Evolutionary conservation across 1,140 invertebrate species (phyloP).

Genomic region (Brachionus koreanus): DNA sequence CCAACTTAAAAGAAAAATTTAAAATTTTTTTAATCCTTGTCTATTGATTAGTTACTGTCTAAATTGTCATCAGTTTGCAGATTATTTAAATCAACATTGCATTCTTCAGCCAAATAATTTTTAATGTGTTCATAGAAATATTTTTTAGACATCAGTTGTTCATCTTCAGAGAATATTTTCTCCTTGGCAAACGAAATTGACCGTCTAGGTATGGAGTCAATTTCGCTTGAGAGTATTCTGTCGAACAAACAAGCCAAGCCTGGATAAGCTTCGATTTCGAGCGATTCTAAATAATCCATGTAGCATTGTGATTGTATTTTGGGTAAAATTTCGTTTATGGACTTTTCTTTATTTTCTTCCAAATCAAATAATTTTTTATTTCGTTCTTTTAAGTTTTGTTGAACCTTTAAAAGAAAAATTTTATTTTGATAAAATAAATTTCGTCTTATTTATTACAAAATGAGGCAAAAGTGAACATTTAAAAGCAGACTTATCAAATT

Average conservation of each 20-base stretch:
- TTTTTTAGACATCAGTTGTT: slow-evolving; percentile 19
- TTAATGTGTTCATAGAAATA: slow-evolving; percentile 4
- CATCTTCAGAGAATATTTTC: slow-evolving; percentile 25
- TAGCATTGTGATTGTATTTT: not conserved
- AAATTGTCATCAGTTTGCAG: not conserved
- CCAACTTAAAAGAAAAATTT: not conserved
- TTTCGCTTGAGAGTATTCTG: not conserved
- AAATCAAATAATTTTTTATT: slow-evolving; percentile 2
- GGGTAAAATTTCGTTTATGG: not conserved
- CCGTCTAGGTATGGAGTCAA: slow-evolving; percentile 12
- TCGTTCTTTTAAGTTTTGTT: not conserved
- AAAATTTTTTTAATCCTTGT: not conserved
- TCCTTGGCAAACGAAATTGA: slow-evolving; percentile 31
- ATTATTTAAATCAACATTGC: not conserved
- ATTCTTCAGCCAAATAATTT: not conserved
- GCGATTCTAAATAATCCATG: slow-evolving; percentile 29
- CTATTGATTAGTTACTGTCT: not conserved
- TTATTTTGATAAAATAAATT: not conserved
- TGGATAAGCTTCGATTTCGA: not conserved
- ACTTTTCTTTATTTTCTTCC: slow-evolving; percentile 40
- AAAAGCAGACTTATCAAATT: slow-evolving; percentile 12
- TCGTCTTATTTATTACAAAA: not conserved
- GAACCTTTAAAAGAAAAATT: not conserved
- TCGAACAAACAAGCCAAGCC: not conserved
- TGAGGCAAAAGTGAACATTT: slow-evolving; percentile 23